Conservation (phyloP, 2,797 vertebrate species). For the Malurus leucopterus region DNA sequence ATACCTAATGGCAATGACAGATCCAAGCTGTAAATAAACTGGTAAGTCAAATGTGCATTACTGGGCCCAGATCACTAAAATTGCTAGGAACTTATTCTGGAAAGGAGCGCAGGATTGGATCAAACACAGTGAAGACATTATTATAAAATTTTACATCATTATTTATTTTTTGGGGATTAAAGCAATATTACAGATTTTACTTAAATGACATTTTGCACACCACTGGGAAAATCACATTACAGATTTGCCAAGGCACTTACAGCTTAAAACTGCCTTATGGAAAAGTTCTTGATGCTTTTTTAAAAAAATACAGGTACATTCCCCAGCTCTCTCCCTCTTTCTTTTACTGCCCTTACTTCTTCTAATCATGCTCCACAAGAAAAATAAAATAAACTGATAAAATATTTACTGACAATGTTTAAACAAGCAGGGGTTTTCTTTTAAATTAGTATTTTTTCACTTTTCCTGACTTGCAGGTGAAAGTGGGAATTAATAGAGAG, state of each 20-base stretch:
- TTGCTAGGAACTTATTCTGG: background rate
- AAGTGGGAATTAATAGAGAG: background rate
- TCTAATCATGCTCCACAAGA: background rate
- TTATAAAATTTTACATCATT: background rate
- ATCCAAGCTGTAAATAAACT: constrained; percentile 33
- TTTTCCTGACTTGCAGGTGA: background rate
- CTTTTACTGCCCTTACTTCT: background rate
- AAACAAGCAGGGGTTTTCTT: background rate
- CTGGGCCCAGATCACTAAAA: background rate
- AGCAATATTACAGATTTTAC: constrained; percentile 44
- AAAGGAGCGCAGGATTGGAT: background rate
- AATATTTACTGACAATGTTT: background rate
- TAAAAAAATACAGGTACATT: constrained; percentile 12
- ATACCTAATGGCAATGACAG: constrained; percentile 39
- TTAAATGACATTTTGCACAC: constrained; percentile 57
- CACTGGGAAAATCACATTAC: constrained; percentile 56
- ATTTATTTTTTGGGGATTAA: constrained; percentile 40
- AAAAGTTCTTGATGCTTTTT: constrained; percentile 56
- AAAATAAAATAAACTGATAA: background rate
- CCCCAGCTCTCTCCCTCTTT: background rate
- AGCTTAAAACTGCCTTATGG: constrained; percentile 51
- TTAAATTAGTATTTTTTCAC: background rate
- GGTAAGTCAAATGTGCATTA: background rate
- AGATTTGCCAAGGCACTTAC: constrained; percentile 61
- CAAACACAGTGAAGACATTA: background rate